Evolutionary conservation across 2,888 invertebrate species (phyloP).

Genomic region (Cheilosia vulpina): DNA sequence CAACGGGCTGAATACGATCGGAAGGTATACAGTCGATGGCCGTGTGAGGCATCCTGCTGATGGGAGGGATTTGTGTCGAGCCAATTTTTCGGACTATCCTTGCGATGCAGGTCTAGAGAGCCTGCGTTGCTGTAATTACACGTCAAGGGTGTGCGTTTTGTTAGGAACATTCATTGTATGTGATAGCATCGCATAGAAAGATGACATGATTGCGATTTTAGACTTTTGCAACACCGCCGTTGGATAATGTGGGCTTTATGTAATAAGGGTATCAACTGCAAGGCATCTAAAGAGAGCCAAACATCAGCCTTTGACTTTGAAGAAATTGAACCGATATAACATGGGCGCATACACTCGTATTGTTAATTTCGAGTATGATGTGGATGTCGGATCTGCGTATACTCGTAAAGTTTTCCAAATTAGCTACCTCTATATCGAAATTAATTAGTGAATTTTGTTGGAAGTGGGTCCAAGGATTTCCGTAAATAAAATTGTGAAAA

Average conservation of each 20-base stretch:
- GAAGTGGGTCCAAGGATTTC: too few relatives aligned
- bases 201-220: slow-evolving; percentile 14
- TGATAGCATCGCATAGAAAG: slow-evolving; percentile 1
- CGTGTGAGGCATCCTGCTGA: slow-evolving; percentile 1
- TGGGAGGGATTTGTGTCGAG: slow-evolving; percentile 50
- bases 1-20: slow-evolving; percentile 44
- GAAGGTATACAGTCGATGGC: slow-evolving; percentile 13
- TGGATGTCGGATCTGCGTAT: too few relatives aligned
- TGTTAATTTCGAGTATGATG: too few relatives aligned
- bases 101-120: background rate
- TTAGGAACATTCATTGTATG: slow-evolving; percentile 20
- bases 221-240: background rate
- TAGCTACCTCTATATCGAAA: too few relatives aligned
- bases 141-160: slow-evolving; percentile 52
- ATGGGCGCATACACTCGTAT: too few relatives aligned
- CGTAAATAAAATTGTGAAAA: too few relatives aligned
- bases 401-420: too few relatives aligned
- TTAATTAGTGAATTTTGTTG: too few relatives aligned
- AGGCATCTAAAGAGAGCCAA: too few relatives aligned
- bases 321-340: too few relatives aligned
- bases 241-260: slow-evolving; percentile 20
- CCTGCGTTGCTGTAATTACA: slow-evolving; percentile 45
- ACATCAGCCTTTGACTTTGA: too few relatives aligned
- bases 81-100: slow-evolving; percentile 15
- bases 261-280: background rate